phyloP scores from a whole-genome alignment of 2,797 vertebrate species.

The Enteromius mattozi region DNA sequence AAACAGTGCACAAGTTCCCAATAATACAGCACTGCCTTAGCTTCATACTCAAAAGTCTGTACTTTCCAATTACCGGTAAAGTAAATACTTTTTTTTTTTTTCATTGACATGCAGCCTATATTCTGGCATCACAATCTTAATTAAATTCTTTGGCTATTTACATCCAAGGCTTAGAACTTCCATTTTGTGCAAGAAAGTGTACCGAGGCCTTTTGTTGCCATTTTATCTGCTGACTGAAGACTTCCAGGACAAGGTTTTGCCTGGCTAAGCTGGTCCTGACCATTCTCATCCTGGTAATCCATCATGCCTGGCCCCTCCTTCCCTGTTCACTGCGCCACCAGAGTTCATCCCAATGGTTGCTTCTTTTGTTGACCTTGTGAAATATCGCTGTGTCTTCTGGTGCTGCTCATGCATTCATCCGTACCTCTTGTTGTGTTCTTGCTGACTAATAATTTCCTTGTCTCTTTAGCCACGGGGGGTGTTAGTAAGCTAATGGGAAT shows the following conservation, averaged over 20 bases:
- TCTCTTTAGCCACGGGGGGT: constrained; percentile 69
- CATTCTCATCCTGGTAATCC: constrained; percentile 85
- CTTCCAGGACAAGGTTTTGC: constrained; percentile 78
- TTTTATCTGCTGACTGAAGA: constrained; percentile 82
- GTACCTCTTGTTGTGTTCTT: constrained; percentile 69
- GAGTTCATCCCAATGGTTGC: constrained; percentile 77
- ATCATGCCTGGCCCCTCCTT: constrained; percentile 81
- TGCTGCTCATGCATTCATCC: constrained; percentile 71
- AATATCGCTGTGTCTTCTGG: constrained; percentile 76
- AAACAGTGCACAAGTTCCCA: constrained; percentile 13
- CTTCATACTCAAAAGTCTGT: not conserved
- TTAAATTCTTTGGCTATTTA: constrained; percentile 79
- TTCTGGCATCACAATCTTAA: constrained; percentile 77
- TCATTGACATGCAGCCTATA: constrained; percentile 16
- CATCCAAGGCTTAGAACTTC: constrained; percentile 74
- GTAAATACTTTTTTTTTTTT: not conserved
- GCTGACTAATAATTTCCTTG: constrained; percentile 74
- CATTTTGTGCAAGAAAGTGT: constrained; percentile 79
- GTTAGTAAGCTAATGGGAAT: constrained; percentile 70
- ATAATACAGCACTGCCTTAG: constrained; percentile 40
- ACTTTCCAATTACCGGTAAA: not conserved
- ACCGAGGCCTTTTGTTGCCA: constrained; percentile 71
- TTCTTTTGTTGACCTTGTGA: constrained; percentile 86
- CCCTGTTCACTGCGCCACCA: constrained; percentile 73
- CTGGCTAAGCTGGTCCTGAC: constrained; percentile 84